Conservation (phyloP, 2,797 vertebrate species). For the Silurus aristotelis region DNA sequence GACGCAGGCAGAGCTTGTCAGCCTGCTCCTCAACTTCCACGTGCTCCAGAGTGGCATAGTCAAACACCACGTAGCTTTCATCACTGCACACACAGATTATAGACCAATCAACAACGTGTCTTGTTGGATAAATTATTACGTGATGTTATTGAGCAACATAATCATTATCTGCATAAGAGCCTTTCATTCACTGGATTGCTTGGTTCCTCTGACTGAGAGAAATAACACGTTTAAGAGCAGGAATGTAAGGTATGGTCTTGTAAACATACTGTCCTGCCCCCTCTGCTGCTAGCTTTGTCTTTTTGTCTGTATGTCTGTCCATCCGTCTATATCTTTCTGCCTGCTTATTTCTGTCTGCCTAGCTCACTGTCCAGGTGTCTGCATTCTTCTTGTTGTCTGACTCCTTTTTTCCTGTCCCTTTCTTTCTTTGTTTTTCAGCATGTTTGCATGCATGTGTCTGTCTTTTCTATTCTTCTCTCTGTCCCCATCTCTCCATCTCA, state of each 20-base stretch:
- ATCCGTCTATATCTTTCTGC: not conserved
- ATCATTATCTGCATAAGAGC: not conserved
- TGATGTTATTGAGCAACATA: not conserved
- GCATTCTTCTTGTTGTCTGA: not conserved
- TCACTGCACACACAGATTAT: conserved; percentile 74
- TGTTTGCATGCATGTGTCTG: no score
- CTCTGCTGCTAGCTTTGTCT: not conserved
- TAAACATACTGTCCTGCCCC: not conserved
- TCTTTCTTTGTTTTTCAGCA: not conserved
- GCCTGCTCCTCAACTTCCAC: conserved; percentile 75
- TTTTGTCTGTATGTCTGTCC: not conserved
- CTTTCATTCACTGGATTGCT: not conserved
- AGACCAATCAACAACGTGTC: not conserved
- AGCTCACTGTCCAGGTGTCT: not conserved
- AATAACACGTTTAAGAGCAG: not conserved
- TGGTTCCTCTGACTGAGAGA: not conserved
- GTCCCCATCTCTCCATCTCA: not conserved
- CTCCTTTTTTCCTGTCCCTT: not conserved
- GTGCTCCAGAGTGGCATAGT: conserved; percentile 86
- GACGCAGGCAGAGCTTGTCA: conserved; percentile 74
- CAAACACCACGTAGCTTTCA: conserved; percentile 88
- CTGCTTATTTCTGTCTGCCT: no score
- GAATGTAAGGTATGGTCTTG: conserved; percentile 19
- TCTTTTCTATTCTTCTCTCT: not conserved
- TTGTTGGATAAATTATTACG: not conserved